Conservation (phyloP, 2,888 invertebrate genomes). For the Aphelenchoides bicaudatus region DNA sequence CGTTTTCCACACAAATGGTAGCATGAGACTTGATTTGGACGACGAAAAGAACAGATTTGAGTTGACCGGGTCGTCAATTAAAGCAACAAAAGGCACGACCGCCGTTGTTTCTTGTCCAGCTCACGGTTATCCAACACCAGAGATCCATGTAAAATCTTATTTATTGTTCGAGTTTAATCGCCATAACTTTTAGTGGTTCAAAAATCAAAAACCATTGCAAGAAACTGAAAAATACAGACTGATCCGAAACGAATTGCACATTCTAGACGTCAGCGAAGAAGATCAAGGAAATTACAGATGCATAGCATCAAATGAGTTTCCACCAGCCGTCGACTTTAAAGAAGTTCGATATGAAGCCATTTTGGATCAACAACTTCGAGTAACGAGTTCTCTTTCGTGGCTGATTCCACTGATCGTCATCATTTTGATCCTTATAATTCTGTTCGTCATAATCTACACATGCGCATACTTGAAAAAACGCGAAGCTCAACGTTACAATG, state of each 20-base stretch:
- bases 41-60: constrained; percentile 29
- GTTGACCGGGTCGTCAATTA: constrained; percentile 17
- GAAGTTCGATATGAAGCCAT: constrained; percentile 24
- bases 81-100: constrained; percentile 21
- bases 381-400: constrained; percentile 36
- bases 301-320: constrained; percentile 43
- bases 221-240: constrained; percentile 26
- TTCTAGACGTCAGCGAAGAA: constrained; percentile 29
- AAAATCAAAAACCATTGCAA: constrained; percentile 28
- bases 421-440: constrained; percentile 47
- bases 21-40: constrained; percentile 33
- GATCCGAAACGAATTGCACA: constrained; percentile 24
- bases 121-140: constrained; percentile 44
- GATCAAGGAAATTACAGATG: constrained; percentile 50
- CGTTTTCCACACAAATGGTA: constrained; percentile 43
- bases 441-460: constrained; percentile 44
- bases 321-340: constrained; percentile 32
- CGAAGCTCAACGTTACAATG: constrained; percentile 46
- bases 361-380: constrained; percentile 28
- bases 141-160: constrained; percentile 18
- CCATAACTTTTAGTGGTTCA: constrained; percentile 45
- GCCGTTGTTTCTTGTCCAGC: constrained; percentile 44
- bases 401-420: constrained; percentile 50
- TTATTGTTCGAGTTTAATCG: neutral
- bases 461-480: constrained; percentile 42